Evolutionary conservation across 1,140 invertebrate species (phyloP).

Genomic region (Scaptodrosophila lebanonensis): DNA sequence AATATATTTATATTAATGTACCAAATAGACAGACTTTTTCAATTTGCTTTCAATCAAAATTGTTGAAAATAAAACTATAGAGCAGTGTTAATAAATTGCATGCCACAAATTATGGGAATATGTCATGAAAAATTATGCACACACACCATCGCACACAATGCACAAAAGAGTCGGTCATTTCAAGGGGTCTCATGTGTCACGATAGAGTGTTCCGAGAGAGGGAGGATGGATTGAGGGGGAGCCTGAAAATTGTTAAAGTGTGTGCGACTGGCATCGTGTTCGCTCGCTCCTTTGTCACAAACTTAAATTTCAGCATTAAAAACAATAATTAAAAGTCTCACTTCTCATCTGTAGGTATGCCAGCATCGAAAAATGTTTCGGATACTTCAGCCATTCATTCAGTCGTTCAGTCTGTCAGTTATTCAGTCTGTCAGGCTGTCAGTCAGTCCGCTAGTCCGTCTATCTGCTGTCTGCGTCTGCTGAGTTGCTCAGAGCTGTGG

Average conservation of each 20-base stretch:
- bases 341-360: too few species aligned
- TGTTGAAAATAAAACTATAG: conserved; percentile 49
- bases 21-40: too few species aligned
- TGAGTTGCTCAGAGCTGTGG: conserved; percentile 32
- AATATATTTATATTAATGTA: too few species aligned
- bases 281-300: too few species aligned
- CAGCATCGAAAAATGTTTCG: too few species aligned
- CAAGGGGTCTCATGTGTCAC: conserved; percentile 53
- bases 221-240: too few species aligned
- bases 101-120: conserved; percentile 29
- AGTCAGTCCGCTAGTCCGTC: conserved; percentile 40
- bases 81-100: conserved; percentile 47
- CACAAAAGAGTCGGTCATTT: conserved; percentile 11
- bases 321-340: conserved; percentile 51
- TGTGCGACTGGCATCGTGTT: too few species aligned
- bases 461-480: conserved; percentile 10
- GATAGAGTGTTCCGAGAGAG: conserved; percentile 31
- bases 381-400: too few species aligned
- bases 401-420: too few species aligned
- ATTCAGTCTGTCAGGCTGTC: too few species aligned
- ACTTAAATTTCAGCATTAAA: too few species aligned
- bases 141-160: neutral
- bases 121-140: conserved; percentile 47
- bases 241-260: too few species aligned
- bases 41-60: conserved; percentile 60